A percentile compares a stretch with the other conserved stretches of the same genome.
These are phyloP conservation scores for Drosophila ohnishii DNA, from an alignment of 1,140 invertebrate species.

Conservation along the genomic window DNA sequence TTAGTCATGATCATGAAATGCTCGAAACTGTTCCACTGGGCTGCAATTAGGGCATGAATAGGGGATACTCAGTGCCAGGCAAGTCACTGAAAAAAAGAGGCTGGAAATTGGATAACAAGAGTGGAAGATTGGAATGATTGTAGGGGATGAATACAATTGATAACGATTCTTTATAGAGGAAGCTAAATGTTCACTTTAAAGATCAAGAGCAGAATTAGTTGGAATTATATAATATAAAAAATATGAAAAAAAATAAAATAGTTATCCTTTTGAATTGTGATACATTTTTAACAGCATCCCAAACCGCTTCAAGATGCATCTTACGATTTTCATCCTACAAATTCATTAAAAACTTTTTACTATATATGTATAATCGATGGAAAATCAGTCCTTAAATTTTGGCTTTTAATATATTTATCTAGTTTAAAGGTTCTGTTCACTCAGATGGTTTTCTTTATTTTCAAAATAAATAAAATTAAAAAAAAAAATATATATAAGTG, in stretches of 20 bases:
- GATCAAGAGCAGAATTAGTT: not conserved
- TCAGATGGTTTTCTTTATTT: not conserved
- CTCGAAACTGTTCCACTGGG: constrained; percentile 37
- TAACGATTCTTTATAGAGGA: too few relatives aligned
- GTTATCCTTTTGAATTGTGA: not conserved
- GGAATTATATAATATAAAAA: not conserved
- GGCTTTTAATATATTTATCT: not conserved
- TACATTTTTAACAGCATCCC: not conserved
- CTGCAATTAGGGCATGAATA: constrained; percentile 55
- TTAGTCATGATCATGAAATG: constrained; percentile 76
- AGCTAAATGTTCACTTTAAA: not conserved
- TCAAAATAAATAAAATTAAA: not conserved
- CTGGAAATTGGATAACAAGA: constrained; percentile 48
- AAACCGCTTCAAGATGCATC: not conserved
- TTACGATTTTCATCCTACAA: not conserved
- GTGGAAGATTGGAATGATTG: constrained; percentile 5
- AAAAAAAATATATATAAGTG: not conserved
- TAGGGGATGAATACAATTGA: not conserved
- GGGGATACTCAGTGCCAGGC: constrained; percentile 54
- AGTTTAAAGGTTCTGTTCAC: not conserved
- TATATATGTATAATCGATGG: not conserved
- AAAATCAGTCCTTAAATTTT: too few relatives aligned
- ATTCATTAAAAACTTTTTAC: not conserved
- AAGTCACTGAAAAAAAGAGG: constrained; percentile 7
- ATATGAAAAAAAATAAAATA: too few relatives aligned